Evolutionary conservation across 2,888 invertebrate genomes (phyloP), one percentile per base, ranked within the genome.

Genomic region (Vanessa cardui): DNA sequence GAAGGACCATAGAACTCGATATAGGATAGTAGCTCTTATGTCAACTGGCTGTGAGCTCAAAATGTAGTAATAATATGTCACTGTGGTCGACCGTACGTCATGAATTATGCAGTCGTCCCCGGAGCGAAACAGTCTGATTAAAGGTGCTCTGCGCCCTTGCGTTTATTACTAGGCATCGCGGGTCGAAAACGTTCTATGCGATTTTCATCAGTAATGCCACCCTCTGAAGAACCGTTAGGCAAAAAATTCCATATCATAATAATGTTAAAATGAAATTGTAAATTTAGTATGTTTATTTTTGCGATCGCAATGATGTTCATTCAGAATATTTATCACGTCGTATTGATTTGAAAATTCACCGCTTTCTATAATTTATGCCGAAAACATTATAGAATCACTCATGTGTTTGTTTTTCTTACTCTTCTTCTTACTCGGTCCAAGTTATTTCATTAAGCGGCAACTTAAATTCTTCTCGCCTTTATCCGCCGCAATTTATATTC

Each of bases 61-160:
- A 65, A 67, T 71, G 46, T 52, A 64, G 52, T 59, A 62, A 61
- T 59, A 59, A 21, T 33, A 44, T 44, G 45, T 44, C 56, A 60
- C 59, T 65, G 69, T 66, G 72, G 72, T 72, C 70, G 74, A 74
- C 73, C 70, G 69, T 78, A 77, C 76, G 72, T 74, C 78, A 81
- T 83, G 80, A 84, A 82, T 84, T 80, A 82, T 80, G 80, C 78
- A 81, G 79, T 73, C 73, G 72, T 73, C 63, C 65, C 65, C 60
- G 70, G 60, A 68, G 80, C 73, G 77, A 74, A 74, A 76, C 75
- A 68, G 72, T 67, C 76, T 80, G 78, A 79, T 78, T 80, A 79
- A 81, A 78, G 76, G 73, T 73, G 72, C 73, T 72, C 73, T 67
- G 70, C 65, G 63, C 72, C 69, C 71, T 69, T 66, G 69, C 69